Evolutionary conservation across 2,113 vertebrate species (phyloP), one percentile per base, ranked within the genome.

Genomic region (Crypturellus undulatus): DNA sequence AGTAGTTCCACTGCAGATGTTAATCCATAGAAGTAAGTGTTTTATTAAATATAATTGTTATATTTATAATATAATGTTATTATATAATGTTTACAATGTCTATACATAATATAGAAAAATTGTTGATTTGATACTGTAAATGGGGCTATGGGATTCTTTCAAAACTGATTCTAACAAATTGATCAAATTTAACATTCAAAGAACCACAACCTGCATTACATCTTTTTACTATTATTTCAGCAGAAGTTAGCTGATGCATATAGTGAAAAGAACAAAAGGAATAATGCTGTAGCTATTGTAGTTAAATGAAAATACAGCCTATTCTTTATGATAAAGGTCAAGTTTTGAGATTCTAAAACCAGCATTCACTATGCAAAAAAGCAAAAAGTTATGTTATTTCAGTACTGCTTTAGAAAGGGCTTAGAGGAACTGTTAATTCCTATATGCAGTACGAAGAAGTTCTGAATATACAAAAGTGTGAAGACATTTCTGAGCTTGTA

Each of bases 231-330:
- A 9, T 69, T 84, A 43, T 93, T 89, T 70, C 67, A 75, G 49
- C 24, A 82, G 70, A 79, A 92, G 73, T 79, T 24, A 94, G 24
- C 58, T 79, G 58, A 82, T n/a, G 9, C 21, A 34, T 8, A 6
- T 40, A 84, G 30, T 22, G 21, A 70, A 93, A 79, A 81, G 22
- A 87, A 86, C 13, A 84, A 73, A 96, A 76, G 73, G 59, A 84
- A 56, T 52, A 47, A n/a, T 73, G 26, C 8, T 62, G 2, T 42
- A 42, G 40, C 10, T 42, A 42, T 83, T 71, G 51, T 62, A 36
- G 34, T 90, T 75, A 81, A 88, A 69, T 60, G 17, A 69, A 86
- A 94, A 69, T 43, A 2, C 20, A 65, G 14, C 79, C 60, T 84
- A 4, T 90, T 88, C 56, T 88, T 92, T 3, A 9, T 81, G 52